Conservation (phyloP, 2,797 vertebrate species). For the Fistularia tabacaria region DNA sequence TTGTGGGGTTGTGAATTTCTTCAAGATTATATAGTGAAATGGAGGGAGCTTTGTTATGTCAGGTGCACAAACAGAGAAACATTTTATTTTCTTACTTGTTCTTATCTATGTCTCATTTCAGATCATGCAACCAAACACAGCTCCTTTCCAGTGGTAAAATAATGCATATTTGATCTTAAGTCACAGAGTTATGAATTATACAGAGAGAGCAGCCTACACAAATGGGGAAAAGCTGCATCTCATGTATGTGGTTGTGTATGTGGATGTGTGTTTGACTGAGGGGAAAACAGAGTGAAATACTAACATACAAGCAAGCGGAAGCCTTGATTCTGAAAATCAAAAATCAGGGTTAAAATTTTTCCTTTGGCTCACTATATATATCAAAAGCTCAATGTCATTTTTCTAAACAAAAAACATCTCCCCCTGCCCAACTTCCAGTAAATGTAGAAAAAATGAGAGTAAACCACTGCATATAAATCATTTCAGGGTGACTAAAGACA, state of each 20-base stretch:
- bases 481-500: no score
- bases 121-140: conserved; percentile 3
- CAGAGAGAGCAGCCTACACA: conserved; percentile 31
- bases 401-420: no score
- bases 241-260: not conserved
- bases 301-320: not conserved
- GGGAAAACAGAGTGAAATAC: not conserved
- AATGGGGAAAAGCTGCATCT: conserved; percentile 34
- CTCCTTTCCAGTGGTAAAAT: conserved; percentile 33
- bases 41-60: no score
- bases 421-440: no score
- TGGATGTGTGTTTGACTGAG: conserved; percentile 3
- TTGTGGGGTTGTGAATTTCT: no score
- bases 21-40: no score
- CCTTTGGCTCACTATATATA: no score
- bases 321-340: not conserved
- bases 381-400: no score
- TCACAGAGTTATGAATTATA: conserved; percentile 60
- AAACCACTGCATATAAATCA: no score
- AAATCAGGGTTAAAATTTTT: no score
- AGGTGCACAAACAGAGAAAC: conserved; percentile 6
- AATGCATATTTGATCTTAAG: conserved; percentile 61
- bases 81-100: not conserved
- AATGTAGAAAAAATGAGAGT: no score
- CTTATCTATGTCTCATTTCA: no score